Base-by-base conservation (phyloP, 2,113 vertebrate genomes). In the Mystacornis crossleyi region DNA sequence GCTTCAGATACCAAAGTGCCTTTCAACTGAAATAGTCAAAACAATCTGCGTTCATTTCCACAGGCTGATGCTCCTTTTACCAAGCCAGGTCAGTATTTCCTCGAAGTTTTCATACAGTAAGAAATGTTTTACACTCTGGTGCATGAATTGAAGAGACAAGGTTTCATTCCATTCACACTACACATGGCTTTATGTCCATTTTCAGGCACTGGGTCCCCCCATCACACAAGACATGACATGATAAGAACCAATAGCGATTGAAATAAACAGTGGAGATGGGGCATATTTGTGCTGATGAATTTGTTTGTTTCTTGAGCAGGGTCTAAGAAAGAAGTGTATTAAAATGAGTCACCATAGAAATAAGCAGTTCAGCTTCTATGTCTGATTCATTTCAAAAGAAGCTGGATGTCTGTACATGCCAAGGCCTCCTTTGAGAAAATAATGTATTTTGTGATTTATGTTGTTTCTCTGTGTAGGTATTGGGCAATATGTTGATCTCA, bases 361-460 rank as follows among this genome's bases (percentile, higher is more conserved):
- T 40, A 10, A 94, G 42, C 54, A 88, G 91, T 80, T 96, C 92
- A 85, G 81, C 65, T 87, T 85, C 89, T 77, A 45, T 15, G 36
- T 34, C 53, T 96, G 95, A 96, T 60, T 97, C 96, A 97, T 66
- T 91, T 48, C 73, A 65, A 81, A 96, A 85, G 69, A 91, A 97
- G 93, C 70, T 85, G 74, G 18, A 87, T 75, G 81, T 21, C 75
- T 72, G 66, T 31, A 75, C 69, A 85, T 50, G 93, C 89, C 95
- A 95, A 79, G 70, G 53, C 33, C 62, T 93, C 73, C 43, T 91
- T 95, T 81, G 65, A 85, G 78, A 93, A 93, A 93, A 81, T 70
- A 94, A 92, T 74, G 61, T 86, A 95, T 81, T 95, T 81, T 79
- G 40, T 89, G 86, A 96, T 94, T 93, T 91, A 89, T 96, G 18